phyloP scores from a whole-genome alignment of 2,797 vertebrate genomes.

The Anolis apletophallus region DNA sequence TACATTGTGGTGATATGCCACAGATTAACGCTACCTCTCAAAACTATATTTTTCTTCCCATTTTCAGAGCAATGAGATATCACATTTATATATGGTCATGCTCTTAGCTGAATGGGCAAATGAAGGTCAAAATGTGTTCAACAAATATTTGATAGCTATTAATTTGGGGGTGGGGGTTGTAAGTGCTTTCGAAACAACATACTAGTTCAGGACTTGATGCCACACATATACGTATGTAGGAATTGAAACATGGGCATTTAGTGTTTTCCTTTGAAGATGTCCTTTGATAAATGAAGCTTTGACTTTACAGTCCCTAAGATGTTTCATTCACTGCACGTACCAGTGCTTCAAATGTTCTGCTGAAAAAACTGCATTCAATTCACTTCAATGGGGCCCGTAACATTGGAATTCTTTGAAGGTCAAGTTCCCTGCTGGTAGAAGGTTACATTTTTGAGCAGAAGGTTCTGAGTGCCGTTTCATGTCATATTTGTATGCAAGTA shows the following conservation, averaged over 20 bases:
- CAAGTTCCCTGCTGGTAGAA: slow-evolving; percentile 7
- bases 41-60: neutral
- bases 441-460: neutral
- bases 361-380: neutral
- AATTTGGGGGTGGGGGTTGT: neutral
- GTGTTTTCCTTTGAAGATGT: slow-evolving; percentile 50
- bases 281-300: slow-evolving; percentile 59
- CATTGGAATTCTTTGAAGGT: slow-evolving; percentile 60
- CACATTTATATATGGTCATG: neutral
- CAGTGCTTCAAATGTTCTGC: neutral
- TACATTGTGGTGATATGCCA: neutral
- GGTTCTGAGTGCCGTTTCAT: neutral
- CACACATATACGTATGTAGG: slow-evolving; percentile 60
- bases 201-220: slow-evolving; percentile 35
- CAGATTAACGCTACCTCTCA: neutral
- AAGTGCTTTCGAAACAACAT: neutral
- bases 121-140: neutral
- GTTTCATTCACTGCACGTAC: neutral
- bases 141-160: neutral
- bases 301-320: neutral
- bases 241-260: slow-evolving; percentile 67
- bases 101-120: neutral
- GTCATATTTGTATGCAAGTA: neutral
- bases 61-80: neutral
- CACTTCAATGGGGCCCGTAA: slow-evolving; percentile 31